These are phyloP conservation scores for Epinephelus malabaricus DNA, from an alignment of 2,797 vertebrate genomes.

Conservation along the genomic window DNA sequence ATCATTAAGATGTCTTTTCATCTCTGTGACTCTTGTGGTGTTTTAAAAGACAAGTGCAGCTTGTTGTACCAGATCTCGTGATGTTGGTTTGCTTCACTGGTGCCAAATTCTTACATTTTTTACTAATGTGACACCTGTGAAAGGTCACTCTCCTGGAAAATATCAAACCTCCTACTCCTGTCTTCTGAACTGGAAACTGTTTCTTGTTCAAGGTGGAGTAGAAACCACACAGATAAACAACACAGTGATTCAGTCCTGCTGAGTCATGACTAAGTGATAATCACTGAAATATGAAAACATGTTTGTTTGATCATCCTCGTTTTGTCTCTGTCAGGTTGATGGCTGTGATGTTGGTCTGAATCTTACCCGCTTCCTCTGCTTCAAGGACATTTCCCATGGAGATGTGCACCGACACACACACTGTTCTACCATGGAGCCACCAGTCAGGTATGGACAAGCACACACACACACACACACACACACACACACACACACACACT, in stretches of 20 bases:
- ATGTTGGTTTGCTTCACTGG: background rate
- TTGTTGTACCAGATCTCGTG: background rate
- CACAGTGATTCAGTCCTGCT: background rate
- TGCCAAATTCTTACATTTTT: background rate
- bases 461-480: conserved; percentile 14
- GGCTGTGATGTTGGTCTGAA: conserved; percentile 20
- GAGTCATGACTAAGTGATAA: background rate
- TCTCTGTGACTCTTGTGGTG: background rate
- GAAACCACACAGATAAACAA: background rate
- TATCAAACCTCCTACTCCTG: background rate
- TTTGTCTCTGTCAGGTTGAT: conserved; percentile 42
- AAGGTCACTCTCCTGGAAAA: background rate
- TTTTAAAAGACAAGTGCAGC: no score
- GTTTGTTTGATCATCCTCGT: background rate
- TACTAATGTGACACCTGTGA: background rate
- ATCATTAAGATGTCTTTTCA: background rate
- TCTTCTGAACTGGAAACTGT: background rate
- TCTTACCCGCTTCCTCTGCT: conserved; percentile 5
- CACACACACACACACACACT: no score
- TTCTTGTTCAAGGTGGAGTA: no score
- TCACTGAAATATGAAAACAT: background rate
- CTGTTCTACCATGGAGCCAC: conserved; percentile 70
- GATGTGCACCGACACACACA: conserved; percentile 47
- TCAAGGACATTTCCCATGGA: conserved; percentile 70
- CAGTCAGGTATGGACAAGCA: conserved; percentile 73